Base-by-base conservation (phyloP, 2,113 vertebrate species). In the Chaetops frenatus region DNA sequence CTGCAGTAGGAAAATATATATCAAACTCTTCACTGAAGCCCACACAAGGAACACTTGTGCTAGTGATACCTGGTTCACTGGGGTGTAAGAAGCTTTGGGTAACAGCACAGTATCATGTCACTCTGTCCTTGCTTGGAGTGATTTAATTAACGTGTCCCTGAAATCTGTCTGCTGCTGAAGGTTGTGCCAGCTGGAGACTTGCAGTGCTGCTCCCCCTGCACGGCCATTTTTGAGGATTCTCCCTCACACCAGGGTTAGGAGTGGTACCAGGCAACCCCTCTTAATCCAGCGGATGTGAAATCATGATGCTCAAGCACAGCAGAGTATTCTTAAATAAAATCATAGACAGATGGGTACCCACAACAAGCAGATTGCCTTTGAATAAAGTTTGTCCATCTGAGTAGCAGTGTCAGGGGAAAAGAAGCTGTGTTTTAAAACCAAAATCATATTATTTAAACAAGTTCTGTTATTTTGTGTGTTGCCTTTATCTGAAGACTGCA, bases 401-500 rank as follows among this genome's bases (percentile, higher is more conserved):
- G 44, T 36, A 86, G 54, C 33, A 45, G 29, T 36, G 20, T 40
- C 47, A 67, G 47, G 38, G 44, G 48, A 74, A 93, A 83, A 93
- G 58, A 92, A 77, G 38, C 22, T 74, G 51, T 25, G 14, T 84
- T 95, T 94, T 78, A 0, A 70, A 91, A 88, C 86, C 29, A 33
- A 45, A 62, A 12, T 81, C 13, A 29, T 53, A 33, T 54, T 73
- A 73, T 92, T 90, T 94, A 40, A 83, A 60, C 22, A 51, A 88
- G 25, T 56, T 66, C 21, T 77, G 28, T 73, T 78, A 40, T 78
- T 93, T 48, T 47, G 4, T 70, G 62, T 79, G 44, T 70, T 86
- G 48, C 33, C 35, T 95, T 90, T 90, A 90, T 92, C 85, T 90
- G 84, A 82, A 94, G 67, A 90, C 85, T 81, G 58, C 62, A 93